Evolutionary conservation across 1,140 invertebrate species (phyloP).

Genomic region (Orchesella cincta): DNA sequence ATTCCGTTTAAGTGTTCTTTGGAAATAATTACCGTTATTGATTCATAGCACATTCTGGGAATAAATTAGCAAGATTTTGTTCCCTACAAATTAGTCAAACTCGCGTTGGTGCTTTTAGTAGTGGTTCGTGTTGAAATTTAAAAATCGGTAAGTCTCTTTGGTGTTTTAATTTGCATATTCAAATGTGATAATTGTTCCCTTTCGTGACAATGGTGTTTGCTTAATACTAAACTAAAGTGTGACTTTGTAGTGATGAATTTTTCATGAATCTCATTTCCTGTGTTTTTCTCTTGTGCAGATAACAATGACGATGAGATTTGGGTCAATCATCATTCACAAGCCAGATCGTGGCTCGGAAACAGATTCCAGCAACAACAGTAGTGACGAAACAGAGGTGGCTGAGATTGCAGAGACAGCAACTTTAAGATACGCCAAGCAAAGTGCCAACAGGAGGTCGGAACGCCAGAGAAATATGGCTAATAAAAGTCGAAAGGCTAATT

Average conservation of each 20-base stretch:
- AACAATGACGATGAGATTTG: constrained; percentile 17
- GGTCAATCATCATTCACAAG: constrained; percentile 21
- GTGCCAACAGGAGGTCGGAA: neutral
- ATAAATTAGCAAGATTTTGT: too few species aligned
- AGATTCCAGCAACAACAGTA: neutral
- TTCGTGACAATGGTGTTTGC: too few species aligned
- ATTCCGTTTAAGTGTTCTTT: too few species aligned
- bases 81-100: too few species aligned
- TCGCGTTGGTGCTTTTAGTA: too few species aligned
- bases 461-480: neutral
- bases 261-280: neutral
- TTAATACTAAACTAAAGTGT: too few species aligned
- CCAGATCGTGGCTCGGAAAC: neutral
- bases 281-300: neutral
- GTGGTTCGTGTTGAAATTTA: too few species aligned
- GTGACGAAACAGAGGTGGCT: constrained; percentile 4
- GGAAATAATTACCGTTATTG: too few species aligned
- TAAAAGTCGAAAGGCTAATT: neutral
- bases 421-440: neutral
- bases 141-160: too few species aligned
- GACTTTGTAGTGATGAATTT: neutral
- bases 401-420: neutral
- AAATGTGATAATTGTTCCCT: too few species aligned
- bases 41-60: too few species aligned
- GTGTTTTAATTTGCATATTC: too few species aligned